Conservation (phyloP, 2,113 vertebrate species). For the Quiscalus mexicanus region DNA sequence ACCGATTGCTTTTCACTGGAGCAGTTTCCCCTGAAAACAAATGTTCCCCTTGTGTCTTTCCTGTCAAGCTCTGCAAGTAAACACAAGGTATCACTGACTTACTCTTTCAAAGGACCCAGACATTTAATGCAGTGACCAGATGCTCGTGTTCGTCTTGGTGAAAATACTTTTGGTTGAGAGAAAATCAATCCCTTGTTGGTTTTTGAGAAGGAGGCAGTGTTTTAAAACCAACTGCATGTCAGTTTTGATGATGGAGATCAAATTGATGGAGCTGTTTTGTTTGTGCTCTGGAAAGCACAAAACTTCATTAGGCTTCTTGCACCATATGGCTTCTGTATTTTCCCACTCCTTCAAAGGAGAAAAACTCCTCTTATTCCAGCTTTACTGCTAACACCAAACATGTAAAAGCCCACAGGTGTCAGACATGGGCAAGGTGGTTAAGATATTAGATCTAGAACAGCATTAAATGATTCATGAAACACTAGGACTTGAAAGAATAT, state of each 20-base stretch:
- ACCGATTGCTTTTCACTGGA: background rate
- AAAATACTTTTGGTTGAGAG: slow-evolving; percentile 9
- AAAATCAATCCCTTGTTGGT: slow-evolving; percentile 43
- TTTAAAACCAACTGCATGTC: slow-evolving; percentile 34
- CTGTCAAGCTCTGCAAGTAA: background rate
- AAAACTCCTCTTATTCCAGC: background rate
- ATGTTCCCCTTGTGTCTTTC: slow-evolving; percentile 6
- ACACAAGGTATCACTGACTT: slow-evolving; percentile 9
- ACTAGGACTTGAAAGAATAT: background rate
- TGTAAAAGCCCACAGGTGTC: background rate
- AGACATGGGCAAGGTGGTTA: background rate
- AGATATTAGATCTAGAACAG: background rate
- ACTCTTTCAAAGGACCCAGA: slow-evolving; percentile 32
- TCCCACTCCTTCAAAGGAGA: slow-evolving; percentile 36
- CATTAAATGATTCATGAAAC: background rate
- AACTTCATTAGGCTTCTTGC: slow-evolving; percentile 49
- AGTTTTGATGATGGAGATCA: slow-evolving; percentile 6
- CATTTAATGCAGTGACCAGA: slow-evolving; percentile 19
- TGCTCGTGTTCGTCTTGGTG: background rate
- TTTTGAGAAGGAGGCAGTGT: slow-evolving; percentile 22
- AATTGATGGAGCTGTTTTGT: slow-evolving; percentile 46
- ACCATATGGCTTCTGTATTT: slow-evolving; percentile 31
- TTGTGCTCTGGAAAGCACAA: slow-evolving; percentile 31
- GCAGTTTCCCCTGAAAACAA: background rate
- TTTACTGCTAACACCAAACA: background rate